Evolutionary conservation across 2,797 vertebrate species (phyloP).

Genomic region (Halcyon chelicuti): DNA sequence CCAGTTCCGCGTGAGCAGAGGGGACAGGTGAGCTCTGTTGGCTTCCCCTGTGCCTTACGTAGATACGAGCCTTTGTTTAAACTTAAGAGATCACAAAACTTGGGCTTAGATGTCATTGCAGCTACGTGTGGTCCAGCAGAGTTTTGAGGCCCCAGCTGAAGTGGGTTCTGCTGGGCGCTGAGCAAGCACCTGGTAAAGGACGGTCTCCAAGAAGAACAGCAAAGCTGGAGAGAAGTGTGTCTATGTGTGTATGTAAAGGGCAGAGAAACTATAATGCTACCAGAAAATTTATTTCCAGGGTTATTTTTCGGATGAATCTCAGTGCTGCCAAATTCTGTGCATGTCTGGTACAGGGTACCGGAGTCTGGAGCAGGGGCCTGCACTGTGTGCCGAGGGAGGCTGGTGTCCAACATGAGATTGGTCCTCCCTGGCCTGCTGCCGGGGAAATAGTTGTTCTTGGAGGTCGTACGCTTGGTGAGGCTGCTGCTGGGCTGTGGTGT

Average conservation of each 20-base stretch:
- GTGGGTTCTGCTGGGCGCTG: neutral
- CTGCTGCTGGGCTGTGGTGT: neutral
- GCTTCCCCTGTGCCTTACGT: neutral
- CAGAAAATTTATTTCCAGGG: neutral
- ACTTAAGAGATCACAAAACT: neutral
- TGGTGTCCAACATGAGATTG: rapidly evolving
- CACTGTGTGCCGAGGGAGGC: neutral
- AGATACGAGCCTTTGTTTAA: neutral
- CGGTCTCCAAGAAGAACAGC: neutral
- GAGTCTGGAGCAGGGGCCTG: neutral
- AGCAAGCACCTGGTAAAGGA: neutral
- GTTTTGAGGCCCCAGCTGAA: neutral
- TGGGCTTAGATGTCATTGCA: neutral
- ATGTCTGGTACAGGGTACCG: rapidly evolving
- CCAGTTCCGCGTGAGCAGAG: neutral
- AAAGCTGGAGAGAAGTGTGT: neutral
- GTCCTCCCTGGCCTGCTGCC: neutral
- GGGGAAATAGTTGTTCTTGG: neutral
- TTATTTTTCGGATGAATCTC: neutral
- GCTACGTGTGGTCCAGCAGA: rapidly evolving
- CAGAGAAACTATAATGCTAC: neutral
- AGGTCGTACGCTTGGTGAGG: neutral
- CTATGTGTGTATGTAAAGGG: neutral
- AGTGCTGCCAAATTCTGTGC: neutral
- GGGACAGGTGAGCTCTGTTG: neutral